Evolutionary conservation across 2,113 vertebrate species (phyloP), one percentile per base, ranked within the genome.

Genomic region (Burhinus bistriatus): DNA sequence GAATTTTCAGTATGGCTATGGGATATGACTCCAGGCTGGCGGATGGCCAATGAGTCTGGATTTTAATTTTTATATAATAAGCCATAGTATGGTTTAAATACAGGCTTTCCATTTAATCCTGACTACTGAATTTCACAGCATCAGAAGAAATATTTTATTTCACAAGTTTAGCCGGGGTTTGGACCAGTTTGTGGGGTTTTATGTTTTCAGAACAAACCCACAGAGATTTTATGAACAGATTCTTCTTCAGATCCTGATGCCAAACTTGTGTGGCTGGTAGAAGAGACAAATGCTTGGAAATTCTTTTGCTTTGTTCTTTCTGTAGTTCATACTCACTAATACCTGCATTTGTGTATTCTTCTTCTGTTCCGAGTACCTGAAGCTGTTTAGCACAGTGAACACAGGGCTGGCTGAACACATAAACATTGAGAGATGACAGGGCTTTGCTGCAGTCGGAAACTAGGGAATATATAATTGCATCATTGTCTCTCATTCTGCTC

Each of bases 391-490:
- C 23, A 29, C 34, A 66, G 82, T 4, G 65, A 86, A 38, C 0
- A 0, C 52, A 73, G 84, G 80, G 88, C 58, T 10, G 19, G 49
- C 81, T 80, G 96, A 97, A 83, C 89, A 57, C 45, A 86, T 5
- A 79, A 96, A 94, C 92, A 62, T 14, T 44, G 92, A 91, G 76
- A 72, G 87, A 83, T 96, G 93, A 96, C 97, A 98, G 86, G 59
- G 68, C 76, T 95, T 90, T 94, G 72, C 92, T 64, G 96, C 77
- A 42, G 72, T 22, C 9, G 83, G 96, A 95, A 97, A 95, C 97
- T 57, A 51, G 97, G 97, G 95, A 95, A 97, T 98, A 95, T 98
- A 98, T 99, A 99, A 99, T 99, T 99, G 99, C 98, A 98, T 98
- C 96, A 96, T 98, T 97, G 98, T 98, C 97, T 98, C 98, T 98